A percentile compares a stretch with the other conserved stretches of the same genome.
Evolutionary conservation across 2,797 vertebrate species (phyloP).

Genomic region (Coreius guichenoti): DNA sequence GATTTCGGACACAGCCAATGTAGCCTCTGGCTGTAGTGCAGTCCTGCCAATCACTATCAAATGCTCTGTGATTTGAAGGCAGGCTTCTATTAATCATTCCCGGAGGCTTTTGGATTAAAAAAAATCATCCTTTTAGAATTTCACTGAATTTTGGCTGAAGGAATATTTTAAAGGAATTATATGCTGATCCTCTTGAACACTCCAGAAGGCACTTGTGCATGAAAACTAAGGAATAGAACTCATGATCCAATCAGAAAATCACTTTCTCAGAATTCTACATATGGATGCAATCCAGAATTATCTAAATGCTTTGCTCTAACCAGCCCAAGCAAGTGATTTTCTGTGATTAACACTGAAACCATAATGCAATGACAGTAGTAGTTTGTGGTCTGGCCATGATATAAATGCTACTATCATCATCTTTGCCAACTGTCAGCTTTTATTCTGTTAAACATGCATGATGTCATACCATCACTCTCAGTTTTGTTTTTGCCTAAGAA

Average conservation of each 20-base stretch:
- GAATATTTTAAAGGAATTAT: conserved; percentile 63
- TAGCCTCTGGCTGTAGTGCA: not conserved
- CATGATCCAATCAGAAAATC: conserved; percentile 47
- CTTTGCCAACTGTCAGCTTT: conserved; percentile 19
- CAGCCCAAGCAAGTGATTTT: conserved; percentile 30
- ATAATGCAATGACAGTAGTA: conserved; percentile 20
- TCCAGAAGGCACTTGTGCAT: conserved; percentile 68
- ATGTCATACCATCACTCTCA: not conserved
- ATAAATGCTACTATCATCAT: conserved; percentile 28
- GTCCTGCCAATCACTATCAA: conserved; percentile 10
- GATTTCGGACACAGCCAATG: too few relatives aligned
- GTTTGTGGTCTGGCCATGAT: conserved; percentile 31
- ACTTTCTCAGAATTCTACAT: conserved; percentile 61
- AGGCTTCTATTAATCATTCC: conserved; percentile 9
- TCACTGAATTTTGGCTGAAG: conserved; percentile 46
- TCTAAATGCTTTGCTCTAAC: conserved; percentile 32
- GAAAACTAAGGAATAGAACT: conserved; percentile 66
- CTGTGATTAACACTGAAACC: conserved; percentile 47
- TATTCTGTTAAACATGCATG: conserved; percentile 18
- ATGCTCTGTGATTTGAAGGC: not conserved
- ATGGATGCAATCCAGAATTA: conserved; percentile 50
- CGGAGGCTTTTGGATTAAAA: conserved; percentile 6
- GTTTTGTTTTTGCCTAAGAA: not conserved
- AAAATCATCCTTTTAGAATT: conserved; percentile 27
- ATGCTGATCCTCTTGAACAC: conserved; percentile 60